Evolutionary conservation across 2,797 vertebrate species (phyloP), one percentile per base, ranked within the genome.

Genomic region (Neostethus bicornis): DNA sequence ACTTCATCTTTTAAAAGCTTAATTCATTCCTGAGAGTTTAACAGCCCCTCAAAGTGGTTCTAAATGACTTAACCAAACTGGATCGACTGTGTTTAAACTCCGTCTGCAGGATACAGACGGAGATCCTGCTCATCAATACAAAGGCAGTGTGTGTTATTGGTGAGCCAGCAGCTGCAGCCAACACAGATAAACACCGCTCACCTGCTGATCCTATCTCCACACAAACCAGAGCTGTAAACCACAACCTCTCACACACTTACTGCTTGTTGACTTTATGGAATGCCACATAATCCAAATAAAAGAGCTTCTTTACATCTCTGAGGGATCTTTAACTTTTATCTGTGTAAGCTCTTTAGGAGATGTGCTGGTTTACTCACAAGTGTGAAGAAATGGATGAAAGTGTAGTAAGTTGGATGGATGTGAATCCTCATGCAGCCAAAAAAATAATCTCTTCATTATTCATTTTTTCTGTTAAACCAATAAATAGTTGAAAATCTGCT

Each of bases 191-290:
- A 89, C 87, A 74, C 66, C 70, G 71, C 74, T 90, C 91, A 91
- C 87, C 90, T 91, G 90, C 90, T 82, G 90, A 91, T 92, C 70
- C 82, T 88, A 92, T 93, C 90, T 82, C 43, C 72, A 57, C 67
- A 74, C 71, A 75, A 69, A 81, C 65, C 82, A 59, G 59, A 81
- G 72, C 82, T 86, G 80, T 81, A 90, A 85, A 88, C 88, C 73
- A 32, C 83, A 83, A 72, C 79, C 82, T 89, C 90, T 90, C 77
- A 89, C 66, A 70, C 50, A 73, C 73, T 79, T 77, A 47, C 68
- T 19, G 66, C 38, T 69, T 85, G 74, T 79, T 89, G 81, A 82
- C 85, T 90, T 79, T 68, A 73, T 58, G 69, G 68, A 85, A 84
- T 74, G 72, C 75, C 68, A 71, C 73, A 66, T 31, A 64, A 66